phyloP scores from a whole-genome alignment of 92 coral and sea anemone species.

The Siderastrea siderea region DNA sequence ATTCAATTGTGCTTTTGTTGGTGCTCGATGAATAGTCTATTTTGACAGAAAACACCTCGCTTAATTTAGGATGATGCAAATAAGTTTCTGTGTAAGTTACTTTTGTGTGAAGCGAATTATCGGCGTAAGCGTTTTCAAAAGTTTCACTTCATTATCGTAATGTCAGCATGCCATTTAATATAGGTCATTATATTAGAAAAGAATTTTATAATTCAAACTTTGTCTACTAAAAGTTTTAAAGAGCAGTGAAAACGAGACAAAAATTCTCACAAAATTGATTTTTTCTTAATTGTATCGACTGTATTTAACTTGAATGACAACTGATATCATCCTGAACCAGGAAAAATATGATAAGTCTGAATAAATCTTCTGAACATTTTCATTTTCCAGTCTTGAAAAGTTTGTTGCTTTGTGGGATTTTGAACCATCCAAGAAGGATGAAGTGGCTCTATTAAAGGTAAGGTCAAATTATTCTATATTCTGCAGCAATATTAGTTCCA shows the following conservation, averaged over 20 bases:
- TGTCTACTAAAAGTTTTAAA: too few species aligned
- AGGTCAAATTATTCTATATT: not conserved
- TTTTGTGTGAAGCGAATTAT: too few species aligned
- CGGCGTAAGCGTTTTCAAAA: too few species aligned
- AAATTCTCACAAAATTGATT: not conserved
- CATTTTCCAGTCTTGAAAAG: conserved; percentile 64
- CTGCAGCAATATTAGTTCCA: not conserved
- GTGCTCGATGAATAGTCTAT: not conserved
- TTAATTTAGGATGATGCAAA: not conserved
- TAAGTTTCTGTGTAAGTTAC: not conserved
- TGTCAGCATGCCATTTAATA: too few species aligned
- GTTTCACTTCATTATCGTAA: too few species aligned
- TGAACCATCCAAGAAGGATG: conserved; percentile 79
- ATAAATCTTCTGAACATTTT: not conserved
- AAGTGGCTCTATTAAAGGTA: conserved; percentile 84
- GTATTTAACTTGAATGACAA: not conserved
- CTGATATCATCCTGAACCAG: not conserved
- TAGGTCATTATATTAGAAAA: too few species aligned
- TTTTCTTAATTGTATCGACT: not conserved
- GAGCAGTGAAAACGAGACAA: too few species aligned
- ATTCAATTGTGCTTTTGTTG: not conserved
- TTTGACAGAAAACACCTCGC: not conserved
- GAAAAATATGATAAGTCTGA: not conserved
- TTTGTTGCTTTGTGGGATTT: conserved; percentile 85
- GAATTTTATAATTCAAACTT: too few species aligned